Percentiles rank a stretch among this genome's conserved stretches.
Conservation (phyloP, 2,797 vertebrate species). For the Momotus momota region DNA sequence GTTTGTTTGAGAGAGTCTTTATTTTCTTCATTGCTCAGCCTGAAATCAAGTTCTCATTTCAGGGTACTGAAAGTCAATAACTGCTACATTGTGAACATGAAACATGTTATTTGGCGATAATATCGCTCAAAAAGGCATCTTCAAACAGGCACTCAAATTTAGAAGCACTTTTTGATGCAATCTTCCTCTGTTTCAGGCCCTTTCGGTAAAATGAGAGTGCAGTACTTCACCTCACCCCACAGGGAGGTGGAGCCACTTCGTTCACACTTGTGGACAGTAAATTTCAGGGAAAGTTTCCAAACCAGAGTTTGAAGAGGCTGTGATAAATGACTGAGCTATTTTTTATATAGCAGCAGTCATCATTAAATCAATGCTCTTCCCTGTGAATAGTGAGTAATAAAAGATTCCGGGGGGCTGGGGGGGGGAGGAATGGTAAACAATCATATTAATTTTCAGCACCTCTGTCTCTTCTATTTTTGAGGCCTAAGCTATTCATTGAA, state of each 20-base stretch:
- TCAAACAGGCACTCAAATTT: background rate
- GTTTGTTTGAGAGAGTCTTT: background rate
- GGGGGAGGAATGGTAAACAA: rapidly evolving
- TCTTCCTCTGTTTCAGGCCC: background rate
- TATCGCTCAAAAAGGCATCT: background rate
- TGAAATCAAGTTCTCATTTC: background rate
- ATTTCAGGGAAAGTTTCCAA: background rate
- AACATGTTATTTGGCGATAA: background rate
- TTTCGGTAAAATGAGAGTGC: background rate
- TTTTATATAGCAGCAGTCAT: background rate
- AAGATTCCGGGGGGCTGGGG: background rate
- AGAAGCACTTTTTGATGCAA: background rate
- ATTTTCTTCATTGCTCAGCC: background rate
- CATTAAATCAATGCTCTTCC: background rate
- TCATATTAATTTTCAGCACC: background rate
- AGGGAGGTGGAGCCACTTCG: background rate
- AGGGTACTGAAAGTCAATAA: background rate
- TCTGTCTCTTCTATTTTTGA: background rate
- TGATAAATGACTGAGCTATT: background rate
- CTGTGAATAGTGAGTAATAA: background rate
- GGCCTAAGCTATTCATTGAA: background rate
- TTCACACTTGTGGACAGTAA: background rate
- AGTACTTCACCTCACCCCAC: background rate
- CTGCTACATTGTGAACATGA: background rate
- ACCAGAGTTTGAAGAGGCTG: background rate